Base-by-base conservation (phyloP, 2,797 vertebrate genomes). In the Phoeniculus purpureus region DNA sequence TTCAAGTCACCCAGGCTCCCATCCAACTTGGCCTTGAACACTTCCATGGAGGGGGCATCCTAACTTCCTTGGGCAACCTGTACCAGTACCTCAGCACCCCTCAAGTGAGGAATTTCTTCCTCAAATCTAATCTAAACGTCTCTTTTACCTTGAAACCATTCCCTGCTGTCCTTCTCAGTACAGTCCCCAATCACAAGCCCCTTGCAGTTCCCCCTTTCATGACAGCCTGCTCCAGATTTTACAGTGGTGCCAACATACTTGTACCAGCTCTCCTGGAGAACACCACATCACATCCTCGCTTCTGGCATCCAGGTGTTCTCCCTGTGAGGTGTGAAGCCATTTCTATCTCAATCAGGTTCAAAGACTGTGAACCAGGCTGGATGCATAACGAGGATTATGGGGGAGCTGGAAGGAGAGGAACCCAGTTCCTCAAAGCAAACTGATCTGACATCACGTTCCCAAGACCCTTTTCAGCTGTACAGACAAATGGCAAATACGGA, bases 201-300 rank as follows among this genome's bases (percentile, higher is more conserved):
- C 34, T 22, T 12, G 15, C 8, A 37, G 32, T 32, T 23, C 22
- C 32, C 58, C 22, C 16, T 26, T 25, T 32, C 18, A 54, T 52
- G 1, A 62, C 15, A 80, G 50, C 32, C 58, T 18, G 25, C 19
- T 55, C 79, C 48, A 7, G 31, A 15, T 10, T 1, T 2, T 7
- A 16, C 0, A 6, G 19, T 12, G 4, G 58, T 10, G 3, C 55
- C 2, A 6, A 20, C n/a, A 20, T 4, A 45, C 40, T 12, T 6
- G 10, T 0, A 0, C 8, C 71, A 45, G 25, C 19, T 43, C 34
- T 29, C 21, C 4, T 0, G 0, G 7, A 51, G 48, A 45, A 25
- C 37, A 32, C 23, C 23, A 4, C 0, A 0, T 1, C 1, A 0
- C 2, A 31, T 7, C 8, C 67, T 32, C 27, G 5, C 2, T 6